Evolutionary conservation across 2,888 invertebrate species (phyloP), one percentile per base, ranked within the genome.

Genomic region (Epinotia ramella): DNA sequence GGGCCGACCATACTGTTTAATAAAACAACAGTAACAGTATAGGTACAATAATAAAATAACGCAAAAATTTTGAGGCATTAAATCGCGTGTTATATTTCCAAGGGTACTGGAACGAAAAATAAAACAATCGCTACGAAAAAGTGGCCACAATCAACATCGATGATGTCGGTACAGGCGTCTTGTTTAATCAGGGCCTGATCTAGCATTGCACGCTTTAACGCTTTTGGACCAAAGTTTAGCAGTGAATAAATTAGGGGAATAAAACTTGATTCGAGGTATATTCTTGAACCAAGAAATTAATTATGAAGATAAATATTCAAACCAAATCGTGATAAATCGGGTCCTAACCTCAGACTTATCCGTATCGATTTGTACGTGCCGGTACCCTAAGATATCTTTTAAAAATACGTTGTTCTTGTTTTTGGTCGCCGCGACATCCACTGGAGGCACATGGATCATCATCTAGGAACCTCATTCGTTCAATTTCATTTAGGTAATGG

Each of bases 241-340:
- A 7, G 40, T 40, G 7, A 40, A 40, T 9, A 40, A 40, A 40
- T 40, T 40, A 40, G 9, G 40, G 40, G 40, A 40, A 40, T 9
- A 33, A 7, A 40, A 40, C 9, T 40, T 9, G 40, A 9, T 9
- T 11, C 20, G 12, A 60, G 24, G 16, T 24, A 12, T 60, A 60
- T 60, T 24, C 7, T 7, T 60, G 28, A 9, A 40, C 9, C 9
- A 40, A 40, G 9, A 40, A 7, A 40, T 40, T 9, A 9, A 40
- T 40, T 40, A 40, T 7, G 40, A 9, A 40, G 40, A 40, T 40
- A 9, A 40, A 40, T 40, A 40, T 40, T 40, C 9, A 57, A 62
- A 28, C 28, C 16, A 13, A 24, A 28, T 60, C 7, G 28, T 28
- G 67, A 57, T 68, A 68, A 68, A 68, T 68, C 67, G 13, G 40